Evolutionary conservation across 1,140 invertebrate genomes (phyloP), one percentile per base, ranked within the genome.

Genomic region (Schmidtea mediterranea): DNA sequence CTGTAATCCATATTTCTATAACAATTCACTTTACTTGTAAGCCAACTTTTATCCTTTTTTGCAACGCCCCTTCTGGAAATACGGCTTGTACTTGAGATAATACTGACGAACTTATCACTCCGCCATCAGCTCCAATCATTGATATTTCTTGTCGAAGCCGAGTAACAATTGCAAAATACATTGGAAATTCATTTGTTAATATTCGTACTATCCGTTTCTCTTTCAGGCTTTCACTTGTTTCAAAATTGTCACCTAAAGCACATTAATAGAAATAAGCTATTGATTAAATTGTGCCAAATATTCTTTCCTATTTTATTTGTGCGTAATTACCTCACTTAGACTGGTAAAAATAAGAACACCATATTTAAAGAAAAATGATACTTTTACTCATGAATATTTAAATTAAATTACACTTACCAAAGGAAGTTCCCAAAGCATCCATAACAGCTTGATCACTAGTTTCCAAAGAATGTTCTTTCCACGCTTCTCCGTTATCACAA

Each of bases 21-120:
- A n/a, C n/a, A n/a, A 21, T 26, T 26, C 2, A 3, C 1, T 43
- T 47, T 32, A 51, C 50, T 43, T 51, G 50, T 39, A 51, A 32
- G 13, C 41, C 48, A 36, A 52, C 51, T 32, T 26, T 43, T 16
- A 49, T 52, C 13, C 23, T 94, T 16, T 84, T 92, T 15, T 49
- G 41, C 23, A 94, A 72, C 1, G 87, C 84, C 37, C 84, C 84
- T 56, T 86, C 80, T 12, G 86, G 87, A 69, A 94, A 92, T 36
- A 92, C 82, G 0, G 86, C 86, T 65, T 92, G 87, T 13, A 92
- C 87, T 67, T 87, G 79, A 2, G 80, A 81, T 22, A 89, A 82
- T 8, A 92, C 84, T 1, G 81, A 87, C 23, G 83, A 90, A 52
- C 81, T 83, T 41, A 94, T 79, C 74, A 92, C 84, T 46, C 86